These are phyloP conservation scores for Xyliphius kryptos DNA, from an alignment of 2,113 vertebrate species.

Conservation along the genomic window DNA sequence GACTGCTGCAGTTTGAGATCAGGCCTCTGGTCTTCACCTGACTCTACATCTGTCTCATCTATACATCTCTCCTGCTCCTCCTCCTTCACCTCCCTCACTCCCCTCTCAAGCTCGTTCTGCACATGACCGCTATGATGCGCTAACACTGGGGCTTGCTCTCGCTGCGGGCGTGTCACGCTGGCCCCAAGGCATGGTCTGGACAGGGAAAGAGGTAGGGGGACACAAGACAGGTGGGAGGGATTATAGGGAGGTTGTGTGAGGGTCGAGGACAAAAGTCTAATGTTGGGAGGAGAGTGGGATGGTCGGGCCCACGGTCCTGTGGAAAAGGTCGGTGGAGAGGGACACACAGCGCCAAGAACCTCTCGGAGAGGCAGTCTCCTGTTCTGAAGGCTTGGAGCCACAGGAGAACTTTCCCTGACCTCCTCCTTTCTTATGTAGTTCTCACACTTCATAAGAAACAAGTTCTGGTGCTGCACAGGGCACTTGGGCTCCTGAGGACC, in stretches of 20 bases:
- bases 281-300: background rate
- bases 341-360: slow-evolving; percentile 33
- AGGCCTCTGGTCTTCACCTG: slow-evolving; percentile 59
- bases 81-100: slow-evolving; percentile 38
- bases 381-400: slow-evolving; percentile 19
- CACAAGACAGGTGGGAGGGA: slow-evolving; percentile 19
- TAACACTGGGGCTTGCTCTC: slow-evolving; percentile 57
- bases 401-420: slow-evolving; percentile 4
- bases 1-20: slow-evolving; percentile 60
- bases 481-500: slow-evolving; percentile 29
- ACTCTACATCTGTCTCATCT: slow-evolving; percentile 69
- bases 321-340: background rate
- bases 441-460: slow-evolving; percentile 38
- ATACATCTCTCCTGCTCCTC: slow-evolving; percentile 54
- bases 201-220: slow-evolving; percentile 6
- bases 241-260: slow-evolving; percentile 11
- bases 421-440: slow-evolving; percentile 13
- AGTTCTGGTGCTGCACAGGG: slow-evolving; percentile 33
- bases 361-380: slow-evolving; percentile 35
- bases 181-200: slow-evolving; percentile 42
- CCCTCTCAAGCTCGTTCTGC: slow-evolving; percentile 37
- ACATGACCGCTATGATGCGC: slow-evolving; percentile 58
- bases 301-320: slow-evolving; percentile 11
- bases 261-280: slow-evolving; percentile 5
- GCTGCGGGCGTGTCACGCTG: slow-evolving; percentile 50